Conservation (phyloP, 2,888 invertebrate species). For the Caenorhabditis zanzibari region DNA sequence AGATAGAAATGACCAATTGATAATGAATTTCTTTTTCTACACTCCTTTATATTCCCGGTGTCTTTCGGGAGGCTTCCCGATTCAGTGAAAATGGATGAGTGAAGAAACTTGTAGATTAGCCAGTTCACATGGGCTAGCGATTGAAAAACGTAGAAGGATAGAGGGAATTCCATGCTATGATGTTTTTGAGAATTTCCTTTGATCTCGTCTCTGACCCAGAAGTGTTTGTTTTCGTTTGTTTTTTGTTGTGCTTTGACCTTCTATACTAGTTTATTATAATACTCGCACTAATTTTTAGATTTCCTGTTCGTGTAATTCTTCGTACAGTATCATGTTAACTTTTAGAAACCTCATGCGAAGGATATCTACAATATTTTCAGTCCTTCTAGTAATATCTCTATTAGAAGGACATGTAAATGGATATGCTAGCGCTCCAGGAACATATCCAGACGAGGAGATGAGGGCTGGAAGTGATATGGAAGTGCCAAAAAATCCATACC, state of each 20-base stretch:
- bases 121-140: conserved; percentile 32
- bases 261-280: background rate
- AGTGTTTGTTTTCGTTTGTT: background rate
- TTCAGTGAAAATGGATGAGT: conserved; percentile 20
- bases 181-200: conserved; percentile 13
- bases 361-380: background rate
- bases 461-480: conserved; percentile 19
- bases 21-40: conserved; percentile 32
- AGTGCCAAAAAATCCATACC: conserved; percentile 58
- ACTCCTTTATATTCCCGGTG: conserved; percentile 1
- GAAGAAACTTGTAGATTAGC: conserved; percentile 60
- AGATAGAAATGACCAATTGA: conserved; percentile 43
- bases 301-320: no score
- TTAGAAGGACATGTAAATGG: conserved; percentile 19
- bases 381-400: conserved; percentile 11
- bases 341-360: conserved; percentile 34
- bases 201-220: background rate
- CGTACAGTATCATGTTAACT: no score
- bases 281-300: background rate
- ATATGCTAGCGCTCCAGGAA: conserved; percentile 55
- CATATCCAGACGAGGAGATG: conserved; percentile 58
- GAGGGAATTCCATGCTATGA: background rate
- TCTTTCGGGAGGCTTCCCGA: conserved; percentile 28
- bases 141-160: background rate
- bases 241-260: background rate